phyloP scores from a whole-genome alignment of 2,888 invertebrate species.

The Melipona bicolor region DNA sequence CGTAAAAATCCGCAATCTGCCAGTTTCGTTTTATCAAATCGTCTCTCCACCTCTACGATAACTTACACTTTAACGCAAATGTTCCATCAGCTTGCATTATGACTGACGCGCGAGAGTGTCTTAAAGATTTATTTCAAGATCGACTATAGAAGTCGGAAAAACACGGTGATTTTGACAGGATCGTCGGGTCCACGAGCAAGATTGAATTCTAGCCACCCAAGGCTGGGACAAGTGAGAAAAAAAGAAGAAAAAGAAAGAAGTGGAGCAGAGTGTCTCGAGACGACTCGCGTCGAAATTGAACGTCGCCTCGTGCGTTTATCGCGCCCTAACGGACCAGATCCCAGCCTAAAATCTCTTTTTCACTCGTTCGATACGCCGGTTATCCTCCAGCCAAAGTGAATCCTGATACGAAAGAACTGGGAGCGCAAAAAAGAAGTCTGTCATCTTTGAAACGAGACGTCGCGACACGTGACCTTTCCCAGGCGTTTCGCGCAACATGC shows the following conservation, averaged over 20 bases:
- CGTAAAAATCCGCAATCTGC: too few relatives aligned
- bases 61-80: background rate
- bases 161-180: conserved; percentile 13
- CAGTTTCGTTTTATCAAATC: background rate
- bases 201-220: conserved; percentile 23
- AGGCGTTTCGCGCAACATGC: background rate
- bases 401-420: conserved; percentile 19
- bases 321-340: conserved; percentile 36
- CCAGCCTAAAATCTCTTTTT: conserved; percentile 10
- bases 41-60: background rate
- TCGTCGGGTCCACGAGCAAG: conserved; percentile 1
- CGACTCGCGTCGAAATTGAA: conserved; percentile 46
- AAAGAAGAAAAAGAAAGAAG: background rate
- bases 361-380: background rate
- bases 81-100: background rate
- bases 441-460: background rate
- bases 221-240: conserved; percentile 12
- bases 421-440: conserved; percentile 6
- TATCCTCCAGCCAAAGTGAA: background rate
- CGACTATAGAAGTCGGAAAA: too few relatives aligned
- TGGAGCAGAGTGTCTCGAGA: conserved; percentile 31
- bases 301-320: conserved; percentile 51
- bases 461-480: conserved; percentile 3
- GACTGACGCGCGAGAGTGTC: too few relatives aligned
- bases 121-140: background rate